Evolutionary conservation across 2,797 vertebrate genomes (phyloP).

Genomic region (Tamandua tetradactyla): DNA sequence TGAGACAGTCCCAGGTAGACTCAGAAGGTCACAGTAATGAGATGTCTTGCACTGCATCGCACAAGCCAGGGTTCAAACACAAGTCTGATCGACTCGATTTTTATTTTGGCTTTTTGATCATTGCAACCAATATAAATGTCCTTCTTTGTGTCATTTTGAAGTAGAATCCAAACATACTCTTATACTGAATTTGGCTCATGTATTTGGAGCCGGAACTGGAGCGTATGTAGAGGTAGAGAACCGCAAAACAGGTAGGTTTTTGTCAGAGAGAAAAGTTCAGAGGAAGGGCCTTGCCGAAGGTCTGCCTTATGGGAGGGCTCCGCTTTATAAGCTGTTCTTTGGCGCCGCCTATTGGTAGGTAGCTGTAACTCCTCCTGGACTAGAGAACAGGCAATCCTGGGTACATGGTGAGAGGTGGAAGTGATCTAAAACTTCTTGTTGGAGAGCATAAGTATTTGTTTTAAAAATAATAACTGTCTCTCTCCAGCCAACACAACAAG

Average conservation of each 20-base stretch:
- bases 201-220: background rate
- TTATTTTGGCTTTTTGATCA: background rate
- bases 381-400: background rate
- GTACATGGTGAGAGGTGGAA: background rate
- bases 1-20: background rate
- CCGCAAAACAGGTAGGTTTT: slow-evolving; percentile 42
- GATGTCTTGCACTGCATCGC: background rate
- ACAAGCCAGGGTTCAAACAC: background rate
- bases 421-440: background rate
- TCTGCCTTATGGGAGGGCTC: fast-evolving
- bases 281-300: background rate
- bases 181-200: slow-evolving; percentile 1
- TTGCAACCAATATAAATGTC: background rate
- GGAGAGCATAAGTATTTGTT: background rate
- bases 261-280: background rate
- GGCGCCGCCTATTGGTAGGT: background rate
- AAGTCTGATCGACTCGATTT: background rate
- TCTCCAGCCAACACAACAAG: too few species aligned
- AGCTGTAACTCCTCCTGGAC: background rate
- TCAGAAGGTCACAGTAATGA: background rate
- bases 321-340: slow-evolving; percentile 48
- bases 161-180: background rate
- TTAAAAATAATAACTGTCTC: slow-evolving; percentile 40
- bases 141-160: background rate
- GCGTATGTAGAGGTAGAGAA: background rate